Evolutionary conservation across 1,140 invertebrate species (phyloP), one percentile per base, ranked within the genome.

Genomic region (Panonychus citri): DNA sequence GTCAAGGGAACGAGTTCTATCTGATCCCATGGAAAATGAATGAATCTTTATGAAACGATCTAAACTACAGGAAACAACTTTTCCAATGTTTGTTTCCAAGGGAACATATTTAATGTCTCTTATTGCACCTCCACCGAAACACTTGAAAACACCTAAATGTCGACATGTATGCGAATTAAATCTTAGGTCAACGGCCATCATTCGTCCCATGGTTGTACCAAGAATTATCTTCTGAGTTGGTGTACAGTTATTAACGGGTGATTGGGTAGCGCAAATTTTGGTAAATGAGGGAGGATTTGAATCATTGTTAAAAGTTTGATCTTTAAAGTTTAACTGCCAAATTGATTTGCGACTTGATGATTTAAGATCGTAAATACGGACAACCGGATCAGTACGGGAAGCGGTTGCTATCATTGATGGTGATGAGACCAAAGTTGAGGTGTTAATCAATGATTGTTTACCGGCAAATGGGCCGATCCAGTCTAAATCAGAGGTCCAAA

Each of bases 1-100:
- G n/a, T 58, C 54, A 25, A 61, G 27, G 28, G 13, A 37, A 26
- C 54, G 46, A 21, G n/a, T 40, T 15, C 19, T 56, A 24, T 55
- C 50, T 0, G 58, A 3, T 21, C 40, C 60, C 17, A 52, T 60
- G 2, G n/a, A n/a, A 27, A 59, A 54, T 0, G 25, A 59, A 49
- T 61, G 60, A 13, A 61, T 34, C 4, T 58, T 46, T 12, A 61
- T 54, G 39, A 61, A 61, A 46, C 60, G 34, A 46, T 61, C 60
- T 21, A 58, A 27, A 40, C 53, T 53, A 52, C 60, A 61, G n/a
- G 28, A 59, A 2, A 60, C 42, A 1, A 61, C 39, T 57, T 61
- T 61, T 25, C 39, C 19, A 7, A 19, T 17, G 19, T 30, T 53
- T 7, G 10, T 10, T 12, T 28, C 24, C 26, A 61, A 12, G n/a